Conservation (phyloP, 2,113 vertebrate genomes). For the Syngnathus floridae region DNA sequence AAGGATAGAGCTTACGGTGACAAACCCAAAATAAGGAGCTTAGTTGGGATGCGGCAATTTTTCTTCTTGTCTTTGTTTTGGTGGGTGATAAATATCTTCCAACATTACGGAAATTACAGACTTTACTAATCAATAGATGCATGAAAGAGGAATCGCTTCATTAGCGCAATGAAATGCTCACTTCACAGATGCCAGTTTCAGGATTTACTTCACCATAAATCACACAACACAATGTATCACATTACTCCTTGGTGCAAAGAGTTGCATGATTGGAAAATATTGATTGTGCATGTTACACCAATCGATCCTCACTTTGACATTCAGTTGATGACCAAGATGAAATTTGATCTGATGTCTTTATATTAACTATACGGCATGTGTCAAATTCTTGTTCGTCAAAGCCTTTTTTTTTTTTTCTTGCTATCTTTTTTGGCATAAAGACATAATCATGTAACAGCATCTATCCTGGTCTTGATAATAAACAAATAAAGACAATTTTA, state of each 20-base stretch:
- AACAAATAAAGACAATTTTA: not conserved
- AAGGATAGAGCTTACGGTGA: conserved; percentile 6
- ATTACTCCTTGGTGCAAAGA: not conserved
- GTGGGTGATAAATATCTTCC: conserved; percentile 39
- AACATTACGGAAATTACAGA: conserved; percentile 17
- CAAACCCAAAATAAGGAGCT: not conserved
- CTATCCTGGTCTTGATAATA: too few species aligned
- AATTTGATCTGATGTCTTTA: not conserved
- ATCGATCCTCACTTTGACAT: not conserved
- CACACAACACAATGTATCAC: conserved; percentile 4
- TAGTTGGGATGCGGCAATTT: conserved; percentile 19
- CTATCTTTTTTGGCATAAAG: too few species aligned
- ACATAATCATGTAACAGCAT: too few species aligned
- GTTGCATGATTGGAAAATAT: not conserved
- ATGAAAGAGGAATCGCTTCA: conserved; percentile 38
- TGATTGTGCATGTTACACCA: not conserved
- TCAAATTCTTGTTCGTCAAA: not conserved
- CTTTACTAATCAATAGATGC: conserved; percentile 44
- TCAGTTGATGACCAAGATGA: not conserved
- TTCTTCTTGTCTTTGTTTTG: conserved; percentile 14
- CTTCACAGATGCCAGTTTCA: conserved; percentile 22
- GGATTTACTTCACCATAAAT: conserved; percentile 39
- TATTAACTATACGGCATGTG: not conserved
- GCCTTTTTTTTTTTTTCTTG: too few species aligned
- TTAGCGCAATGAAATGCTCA: conserved; percentile 44